phyloP scores from a whole-genome alignment of 2,888 invertebrate species.

The Cheilosia impressa region DNA sequence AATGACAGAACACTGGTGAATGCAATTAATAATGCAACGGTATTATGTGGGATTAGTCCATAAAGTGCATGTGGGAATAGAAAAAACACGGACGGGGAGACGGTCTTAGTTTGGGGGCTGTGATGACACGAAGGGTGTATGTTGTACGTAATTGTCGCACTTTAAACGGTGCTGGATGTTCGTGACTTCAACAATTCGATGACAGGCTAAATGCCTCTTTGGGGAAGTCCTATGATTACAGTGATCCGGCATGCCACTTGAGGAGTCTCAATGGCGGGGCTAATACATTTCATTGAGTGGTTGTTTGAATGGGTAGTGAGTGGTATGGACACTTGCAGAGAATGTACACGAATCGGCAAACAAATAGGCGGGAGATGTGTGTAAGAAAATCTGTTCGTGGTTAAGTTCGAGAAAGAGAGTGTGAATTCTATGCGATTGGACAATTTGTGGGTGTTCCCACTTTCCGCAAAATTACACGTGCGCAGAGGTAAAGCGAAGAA shows the following conservation, averaged over 20 bases:
- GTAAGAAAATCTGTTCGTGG: too few relatives aligned
- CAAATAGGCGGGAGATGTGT: too few relatives aligned
- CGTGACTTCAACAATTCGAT: constrained; percentile 30
- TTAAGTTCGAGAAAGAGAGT: too few relatives aligned
- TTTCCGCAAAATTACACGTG: too few relatives aligned
- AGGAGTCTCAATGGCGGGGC: not conserved
- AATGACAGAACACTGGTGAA: constrained; percentile 17
- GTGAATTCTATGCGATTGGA: too few relatives aligned
- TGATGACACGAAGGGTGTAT: constrained; percentile 7
- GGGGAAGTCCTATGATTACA: not conserved
- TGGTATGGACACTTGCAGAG: too few relatives aligned
- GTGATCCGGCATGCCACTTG: not conserved
- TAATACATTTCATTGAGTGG: too few relatives aligned
- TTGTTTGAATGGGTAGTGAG: too few relatives aligned
- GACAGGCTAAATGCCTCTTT: not conserved
- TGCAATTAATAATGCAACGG: constrained; percentile 38
- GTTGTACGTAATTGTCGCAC: not conserved
- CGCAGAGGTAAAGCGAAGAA: too few relatives aligned
- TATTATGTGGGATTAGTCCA: constrained; percentile 17
- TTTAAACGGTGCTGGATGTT: not conserved
- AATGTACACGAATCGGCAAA: too few relatives aligned
- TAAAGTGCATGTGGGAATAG: constrained; percentile 9
- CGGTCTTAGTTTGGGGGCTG: not conserved
- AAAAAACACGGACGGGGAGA: not conserved
- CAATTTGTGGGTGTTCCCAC: too few relatives aligned